Base-by-base conservation (phyloP, 2,797 vertebrate genomes). In the Chelonia mydas region DNA sequence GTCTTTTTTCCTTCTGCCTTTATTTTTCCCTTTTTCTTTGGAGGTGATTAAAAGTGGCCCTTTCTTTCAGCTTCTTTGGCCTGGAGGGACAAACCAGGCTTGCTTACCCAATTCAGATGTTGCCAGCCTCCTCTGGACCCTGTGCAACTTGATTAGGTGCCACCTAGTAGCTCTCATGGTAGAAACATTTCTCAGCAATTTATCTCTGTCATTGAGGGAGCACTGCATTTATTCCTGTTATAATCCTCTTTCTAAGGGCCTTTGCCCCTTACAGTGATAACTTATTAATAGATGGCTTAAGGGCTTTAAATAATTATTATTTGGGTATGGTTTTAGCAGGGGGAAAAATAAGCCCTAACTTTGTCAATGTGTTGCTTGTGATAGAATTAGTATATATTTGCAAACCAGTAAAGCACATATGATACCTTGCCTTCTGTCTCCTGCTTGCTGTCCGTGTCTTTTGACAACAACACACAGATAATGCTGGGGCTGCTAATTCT, bases 31-130 rank as follows among this genome's bases (percentile, higher is more conserved):
- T 81, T 59, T 25, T 13, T 77, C 2, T 82, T 92, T 84, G 21
- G 13, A 68, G 2, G 8, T 87, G 88, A 86, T 90, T 91, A 92
- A 87, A 87, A 95, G 28, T 89, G 82, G 80, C 72, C 12, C 27
- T 61, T 90, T 81, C 55, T 90, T 89, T 93, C 74, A 84, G 17
- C 82, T 1, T 65, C 27, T 47, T 13, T 47, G 87, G 59, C 9
- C 5, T 13, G 76, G 76, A 82, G 78, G 74, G 65, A 61, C 81
- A 84, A 33, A 0, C 1, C 82, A 78, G 91, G 74, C 55, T 91
- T 91, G 68, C 93, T 97, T 95, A 92, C 84, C 93, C 78, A 76
- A 83, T 50, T 89, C 81, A 87, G 78, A 87, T 86, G 90, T 3
- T 76, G 68, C 81, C 51, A 90, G 83, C 80, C 57, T 93, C 3